A percentile compares a stretch with the other conserved stretches of the same genome.
Conservation (phyloP, 2,797 vertebrate genomes). For the Harpagifer antarcticus region DNA sequence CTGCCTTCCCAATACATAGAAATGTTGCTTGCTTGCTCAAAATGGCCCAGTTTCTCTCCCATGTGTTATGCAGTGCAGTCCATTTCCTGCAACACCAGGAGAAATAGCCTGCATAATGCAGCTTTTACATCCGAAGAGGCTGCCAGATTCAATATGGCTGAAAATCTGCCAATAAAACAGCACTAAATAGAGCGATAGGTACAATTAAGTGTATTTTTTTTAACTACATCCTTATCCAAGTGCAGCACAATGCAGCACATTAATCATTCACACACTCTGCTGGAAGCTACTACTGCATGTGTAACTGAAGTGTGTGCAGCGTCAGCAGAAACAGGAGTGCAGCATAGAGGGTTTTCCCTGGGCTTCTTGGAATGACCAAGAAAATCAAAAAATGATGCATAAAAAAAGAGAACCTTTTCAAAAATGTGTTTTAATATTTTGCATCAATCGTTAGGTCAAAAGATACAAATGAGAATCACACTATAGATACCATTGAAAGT, state of each 20-base stretch:
- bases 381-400: not conserved
- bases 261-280: constrained; percentile 53
- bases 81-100: constrained; percentile 30
- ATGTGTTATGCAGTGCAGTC: constrained; percentile 53
- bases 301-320: constrained; percentile 62
- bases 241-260: constrained; percentile 58
- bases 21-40: not conserved
- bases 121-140: constrained; percentile 18
- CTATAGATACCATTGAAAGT: constrained; percentile 20
- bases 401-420: not conserved
- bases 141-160: not conserved
- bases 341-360: constrained; percentile 26
- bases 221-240: constrained; percentile 6
- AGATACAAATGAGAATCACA: constrained; percentile 54
- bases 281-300: constrained; percentile 61
- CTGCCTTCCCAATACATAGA: not conserved
- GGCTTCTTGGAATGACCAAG: not conserved
- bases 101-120: constrained; percentile 36
- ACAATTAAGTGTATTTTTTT: constrained; percentile 9
- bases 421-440: constrained; percentile 59
- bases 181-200: constrained; percentile 8
- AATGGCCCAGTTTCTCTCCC: constrained; percentile 27
- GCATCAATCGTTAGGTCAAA: constrained; percentile 48
- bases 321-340: constrained; percentile 67
- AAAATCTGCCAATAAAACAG: constrained; percentile 33